Evolutionary conservation across 2,888 invertebrate species (phyloP).

Genomic region (Himalopsyche japonica): DNA sequence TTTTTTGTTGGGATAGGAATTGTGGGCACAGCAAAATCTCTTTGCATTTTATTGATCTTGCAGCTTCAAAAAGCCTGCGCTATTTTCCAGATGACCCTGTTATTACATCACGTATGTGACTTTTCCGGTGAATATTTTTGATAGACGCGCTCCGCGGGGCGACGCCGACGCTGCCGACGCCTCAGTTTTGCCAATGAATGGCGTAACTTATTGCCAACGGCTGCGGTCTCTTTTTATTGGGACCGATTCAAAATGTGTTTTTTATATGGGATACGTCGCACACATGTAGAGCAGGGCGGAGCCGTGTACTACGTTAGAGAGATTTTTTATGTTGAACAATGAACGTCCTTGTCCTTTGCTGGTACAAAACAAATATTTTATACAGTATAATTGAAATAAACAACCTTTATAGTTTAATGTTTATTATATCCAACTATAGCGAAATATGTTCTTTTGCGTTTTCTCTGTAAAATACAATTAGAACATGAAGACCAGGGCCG

Average conservation of each 20-base stretch:
- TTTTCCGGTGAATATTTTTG: constrained; percentile 27
- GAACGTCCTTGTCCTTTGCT: not conserved
- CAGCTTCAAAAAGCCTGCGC: not conserved
- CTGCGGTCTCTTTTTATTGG: constrained; percentile 5
- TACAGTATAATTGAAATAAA: no score
- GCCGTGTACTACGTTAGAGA: not conserved
- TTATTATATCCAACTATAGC: no score
- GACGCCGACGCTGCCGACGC: not conserved
- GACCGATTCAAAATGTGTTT: not conserved
- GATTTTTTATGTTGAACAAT: not conserved
- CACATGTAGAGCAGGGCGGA: not conserved
- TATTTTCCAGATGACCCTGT: not conserved
- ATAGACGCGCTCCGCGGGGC: constrained; percentile 22
- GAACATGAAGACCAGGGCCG: no score
- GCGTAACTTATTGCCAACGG: constrained; percentile 12
- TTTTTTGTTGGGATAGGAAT: not conserved
- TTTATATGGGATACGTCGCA: not conserved
- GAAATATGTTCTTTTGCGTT: no score
- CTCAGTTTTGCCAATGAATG: constrained; percentile 7
- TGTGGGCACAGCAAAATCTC: not conserved
- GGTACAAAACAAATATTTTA: no score
- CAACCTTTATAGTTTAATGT: no score
- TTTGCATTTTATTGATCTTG: not conserved
- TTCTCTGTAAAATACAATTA: no score
- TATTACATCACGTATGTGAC: constrained; percentile 21